Conservation (phyloP, 2,888 invertebrate species). For the Napeogenes inachia region DNA sequence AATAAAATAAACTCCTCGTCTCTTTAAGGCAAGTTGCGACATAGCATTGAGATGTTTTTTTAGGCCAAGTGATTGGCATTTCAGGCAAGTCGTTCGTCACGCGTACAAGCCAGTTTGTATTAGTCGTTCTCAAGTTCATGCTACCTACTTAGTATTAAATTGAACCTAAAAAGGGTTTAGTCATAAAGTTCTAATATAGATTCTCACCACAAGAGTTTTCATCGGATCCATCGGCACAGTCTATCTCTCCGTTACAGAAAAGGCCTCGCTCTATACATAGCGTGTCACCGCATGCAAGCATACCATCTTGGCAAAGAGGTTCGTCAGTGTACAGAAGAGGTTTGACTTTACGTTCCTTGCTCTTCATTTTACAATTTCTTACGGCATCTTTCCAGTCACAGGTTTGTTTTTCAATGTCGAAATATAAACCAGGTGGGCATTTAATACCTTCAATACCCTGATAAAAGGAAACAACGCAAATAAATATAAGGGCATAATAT, state of each 20-base stretch:
- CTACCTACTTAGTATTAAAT: conserved; percentile 35
- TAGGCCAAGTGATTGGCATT: conserved; percentile 68
- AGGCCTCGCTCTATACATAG: conserved; percentile 91
- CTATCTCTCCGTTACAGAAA: conserved; percentile 95
- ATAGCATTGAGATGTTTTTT: conserved; percentile 62
- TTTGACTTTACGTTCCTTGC: conserved; percentile 91
- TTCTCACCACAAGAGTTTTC: conserved; percentile 93
- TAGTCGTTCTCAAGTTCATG: conserved; percentile 49
- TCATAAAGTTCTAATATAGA: neutral
- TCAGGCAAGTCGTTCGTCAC: conserved; percentile 58
- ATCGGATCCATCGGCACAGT: conserved; percentile 92
- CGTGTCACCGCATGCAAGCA: conserved; percentile 91
- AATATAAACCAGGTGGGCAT: conserved; percentile 93
- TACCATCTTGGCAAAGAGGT: conserved; percentile 91
- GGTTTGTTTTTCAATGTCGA: conserved; percentile 96
- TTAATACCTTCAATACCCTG: conserved; percentile 95
- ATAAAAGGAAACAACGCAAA: conserved; percentile 35
- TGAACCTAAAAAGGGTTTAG: conserved; percentile 10
- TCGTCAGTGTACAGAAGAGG: conserved; percentile 93
- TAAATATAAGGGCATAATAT: neutral
- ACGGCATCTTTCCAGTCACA: conserved; percentile 96
- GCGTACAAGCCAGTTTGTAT: conserved; percentile 45
- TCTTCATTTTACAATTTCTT: conserved; percentile 94
- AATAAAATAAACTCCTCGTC: conserved; percentile 46
- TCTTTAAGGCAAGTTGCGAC: conserved; percentile 45